Conservation (phyloP, 2,797 vertebrate genomes). For the Hydrolagus colliei region DNA sequence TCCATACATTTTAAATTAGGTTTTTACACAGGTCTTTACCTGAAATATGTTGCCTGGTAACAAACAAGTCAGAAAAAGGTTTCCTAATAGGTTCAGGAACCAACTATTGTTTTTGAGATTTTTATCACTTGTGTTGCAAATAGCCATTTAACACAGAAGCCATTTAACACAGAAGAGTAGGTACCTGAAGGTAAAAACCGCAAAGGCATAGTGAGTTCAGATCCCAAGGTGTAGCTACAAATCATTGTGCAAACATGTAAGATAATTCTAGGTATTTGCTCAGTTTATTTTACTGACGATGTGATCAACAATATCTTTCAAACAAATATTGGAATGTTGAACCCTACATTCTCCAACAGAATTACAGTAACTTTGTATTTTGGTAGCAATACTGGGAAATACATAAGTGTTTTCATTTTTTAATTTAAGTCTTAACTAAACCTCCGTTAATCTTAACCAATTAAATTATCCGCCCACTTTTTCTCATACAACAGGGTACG, state of each 20-base stretch:
- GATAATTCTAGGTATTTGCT: background rate
- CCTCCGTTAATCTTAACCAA: background rate
- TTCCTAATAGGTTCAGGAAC: background rate
- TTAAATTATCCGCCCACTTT: background rate
- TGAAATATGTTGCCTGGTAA: constrained; percentile 4
- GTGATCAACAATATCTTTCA: background rate
- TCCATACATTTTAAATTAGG: background rate
- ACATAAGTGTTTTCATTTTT: background rate
- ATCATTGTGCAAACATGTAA: background rate
- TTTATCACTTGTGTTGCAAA: background rate
- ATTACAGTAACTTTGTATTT: background rate
- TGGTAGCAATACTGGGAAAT: background rate
- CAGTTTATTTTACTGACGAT: background rate
- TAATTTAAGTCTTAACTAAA: background rate
- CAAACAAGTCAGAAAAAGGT: background rate
- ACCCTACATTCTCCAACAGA: background rate
- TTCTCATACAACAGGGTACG: background rate
- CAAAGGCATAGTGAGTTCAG: background rate
- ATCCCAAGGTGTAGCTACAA: background rate
- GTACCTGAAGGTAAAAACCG: background rate
- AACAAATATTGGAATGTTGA: background rate
- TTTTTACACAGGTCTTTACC: background rate
- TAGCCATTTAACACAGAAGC: background rate
- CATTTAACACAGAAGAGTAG: background rate
- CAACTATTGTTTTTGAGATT: background rate